Percentiles rank a stretch among this genome's conserved stretches.
Evolutionary conservation across 2,888 invertebrate species (phyloP).

Genomic region (Phengaris alcon): DNA sequence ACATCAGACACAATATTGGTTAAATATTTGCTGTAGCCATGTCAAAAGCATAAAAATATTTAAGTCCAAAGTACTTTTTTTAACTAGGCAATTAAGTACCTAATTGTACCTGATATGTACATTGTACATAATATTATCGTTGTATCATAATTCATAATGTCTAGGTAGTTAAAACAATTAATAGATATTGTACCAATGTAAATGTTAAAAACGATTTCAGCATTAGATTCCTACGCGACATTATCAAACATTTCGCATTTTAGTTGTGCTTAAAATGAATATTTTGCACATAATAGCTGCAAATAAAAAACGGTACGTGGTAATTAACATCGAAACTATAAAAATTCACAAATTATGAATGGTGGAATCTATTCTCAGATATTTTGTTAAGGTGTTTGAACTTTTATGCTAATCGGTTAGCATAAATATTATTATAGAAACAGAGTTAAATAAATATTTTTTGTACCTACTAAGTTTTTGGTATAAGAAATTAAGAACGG

Average conservation of each 20-base stretch:
- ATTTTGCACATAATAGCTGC: background rate
- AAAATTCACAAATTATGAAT: background rate
- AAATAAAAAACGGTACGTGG: background rate
- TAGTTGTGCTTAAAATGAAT: background rate
- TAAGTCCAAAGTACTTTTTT: too few species aligned
- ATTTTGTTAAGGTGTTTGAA: background rate
- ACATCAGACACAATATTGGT: too few species aligned
- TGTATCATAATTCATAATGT: too few species aligned
- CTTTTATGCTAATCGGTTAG: background rate
- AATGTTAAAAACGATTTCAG: too few species aligned
- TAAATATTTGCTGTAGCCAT: too few species aligned
- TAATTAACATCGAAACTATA: background rate
- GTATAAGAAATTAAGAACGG: background rate
- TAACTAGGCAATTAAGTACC: too few species aligned
- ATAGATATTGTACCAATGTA: too few species aligned
- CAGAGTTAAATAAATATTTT: background rate
- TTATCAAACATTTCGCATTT: background rate
- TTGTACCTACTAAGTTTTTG: background rate
- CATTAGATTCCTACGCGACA: too few species aligned
- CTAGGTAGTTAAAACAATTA: too few species aligned
- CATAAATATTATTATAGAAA: background rate
- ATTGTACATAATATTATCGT: too few species aligned
- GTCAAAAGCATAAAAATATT: too few species aligned
- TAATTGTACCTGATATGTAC: too few species aligned
- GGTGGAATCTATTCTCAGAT: background rate